Evolutionary conservation across 1,140 invertebrate species (phyloP).

Genomic region (Lucilia sericata): DNA sequence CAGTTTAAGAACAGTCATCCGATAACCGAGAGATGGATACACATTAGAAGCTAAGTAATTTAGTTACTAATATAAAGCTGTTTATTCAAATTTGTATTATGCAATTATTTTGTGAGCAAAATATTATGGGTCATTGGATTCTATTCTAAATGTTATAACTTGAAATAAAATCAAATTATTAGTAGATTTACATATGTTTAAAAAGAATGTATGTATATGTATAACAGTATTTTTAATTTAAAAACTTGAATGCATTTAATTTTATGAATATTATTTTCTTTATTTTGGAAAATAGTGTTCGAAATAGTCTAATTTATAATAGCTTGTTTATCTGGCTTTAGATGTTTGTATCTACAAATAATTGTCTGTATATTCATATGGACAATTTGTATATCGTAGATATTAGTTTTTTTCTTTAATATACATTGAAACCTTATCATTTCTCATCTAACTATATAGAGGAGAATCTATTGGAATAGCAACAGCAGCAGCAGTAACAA

Average conservation of each 20-base stretch:
- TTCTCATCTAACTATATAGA: background rate
- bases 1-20: background rate
- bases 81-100: too few relatives aligned
- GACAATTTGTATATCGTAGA: background rate
- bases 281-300: background rate
- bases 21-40: background rate
- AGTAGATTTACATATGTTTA: too few relatives aligned
- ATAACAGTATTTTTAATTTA: too few relatives aligned
- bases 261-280: too few relatives aligned
- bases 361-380: background rate
- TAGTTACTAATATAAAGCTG: background rate
- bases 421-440: background rate
- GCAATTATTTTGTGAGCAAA: too few relatives aligned
- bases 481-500: too few relatives aligned
- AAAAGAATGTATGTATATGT: too few relatives aligned
- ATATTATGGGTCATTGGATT: too few relatives aligned
- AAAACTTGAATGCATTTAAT: background rate
- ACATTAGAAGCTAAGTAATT: background rate
- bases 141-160: too few relatives aligned
- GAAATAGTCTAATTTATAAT: background rate
- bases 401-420: background rate
- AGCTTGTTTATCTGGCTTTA: conserved; percentile 12
- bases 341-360: background rate
- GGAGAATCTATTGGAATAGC: background rate
- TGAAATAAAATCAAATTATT: too few relatives aligned